Conservation (phyloP, 1,140 invertebrate genomes). For the Papilio aristodemus region DNA sequence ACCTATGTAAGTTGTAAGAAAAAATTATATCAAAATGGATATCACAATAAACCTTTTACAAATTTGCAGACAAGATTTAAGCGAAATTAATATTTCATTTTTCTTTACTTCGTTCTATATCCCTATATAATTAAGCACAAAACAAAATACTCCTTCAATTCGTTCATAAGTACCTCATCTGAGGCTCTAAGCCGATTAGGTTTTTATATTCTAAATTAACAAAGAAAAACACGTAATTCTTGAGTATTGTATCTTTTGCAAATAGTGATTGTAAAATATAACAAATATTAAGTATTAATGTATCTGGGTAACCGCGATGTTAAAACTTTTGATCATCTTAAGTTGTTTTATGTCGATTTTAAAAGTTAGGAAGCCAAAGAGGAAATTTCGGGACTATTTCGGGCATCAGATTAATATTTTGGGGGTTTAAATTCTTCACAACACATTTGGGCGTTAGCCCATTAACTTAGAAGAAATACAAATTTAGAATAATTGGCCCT, state of each 20-base stretch:
- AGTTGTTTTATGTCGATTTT: background rate
- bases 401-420: too few relatives aligned
- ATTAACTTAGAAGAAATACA: too few relatives aligned
- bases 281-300: background rate
- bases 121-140: background rate
- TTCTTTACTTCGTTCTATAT: background rate
- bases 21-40: too few relatives aligned
- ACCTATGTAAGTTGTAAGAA: too few relatives aligned
- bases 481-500: too few relatives aligned
- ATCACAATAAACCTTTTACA: too few relatives aligned
- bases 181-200: background rate
- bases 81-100: background rate
- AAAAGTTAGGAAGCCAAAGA: too few relatives aligned
- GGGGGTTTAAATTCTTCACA: too few relatives aligned
- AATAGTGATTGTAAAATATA: background rate
- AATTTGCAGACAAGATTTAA: background rate
- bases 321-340: background rate
- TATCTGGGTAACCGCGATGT: background rate
- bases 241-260: background rate
- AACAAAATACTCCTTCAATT: background rate
- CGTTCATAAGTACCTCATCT: background rate
- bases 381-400: too few relatives aligned
- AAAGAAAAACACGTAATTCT: background rate
- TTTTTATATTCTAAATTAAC: slow-evolving; percentile 11
- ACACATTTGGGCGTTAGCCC: too few relatives aligned